phyloP scores from a whole-genome alignment of 1,140 invertebrate species.

The Luehdorfia chinensis region DNA sequence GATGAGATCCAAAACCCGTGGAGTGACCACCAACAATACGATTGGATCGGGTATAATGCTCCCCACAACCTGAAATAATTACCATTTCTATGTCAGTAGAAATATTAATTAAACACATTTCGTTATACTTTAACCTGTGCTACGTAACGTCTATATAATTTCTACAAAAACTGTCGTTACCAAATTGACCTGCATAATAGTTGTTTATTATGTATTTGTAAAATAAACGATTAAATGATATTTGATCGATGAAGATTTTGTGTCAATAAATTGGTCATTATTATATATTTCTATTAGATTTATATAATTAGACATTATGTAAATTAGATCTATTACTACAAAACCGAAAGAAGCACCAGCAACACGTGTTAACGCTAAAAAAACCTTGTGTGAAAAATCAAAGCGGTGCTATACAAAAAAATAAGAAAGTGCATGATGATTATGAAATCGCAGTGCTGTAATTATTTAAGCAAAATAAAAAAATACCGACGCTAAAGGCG shows the following conservation, averaged over 20 bases:
- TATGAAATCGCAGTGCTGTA: conserved; percentile 59
- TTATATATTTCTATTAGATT: no score
- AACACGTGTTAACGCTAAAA: conserved; percentile 3
- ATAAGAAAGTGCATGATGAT: conserved; percentile 63
- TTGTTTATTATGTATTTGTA: no score
- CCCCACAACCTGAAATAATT: conserved; percentile 87
- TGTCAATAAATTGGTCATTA: no score
- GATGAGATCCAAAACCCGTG: conserved; percentile 92
- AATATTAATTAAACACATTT: no score
- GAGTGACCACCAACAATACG: conserved; percentile 95
- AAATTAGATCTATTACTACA: no score
- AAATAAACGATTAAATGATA: no score
- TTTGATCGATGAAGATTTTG: no score
- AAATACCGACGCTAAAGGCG: conserved; percentile 24
- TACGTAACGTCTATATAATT: no score
- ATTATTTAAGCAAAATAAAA: conserved; percentile 33
- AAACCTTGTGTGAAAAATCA: conserved; percentile 10
- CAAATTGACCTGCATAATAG: no score
- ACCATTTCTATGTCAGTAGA: not conserved
- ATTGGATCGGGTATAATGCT: conserved; percentile 90
- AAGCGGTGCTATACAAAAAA: conserved; percentile 35
- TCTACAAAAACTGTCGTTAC: no score
- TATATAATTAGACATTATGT: no score
- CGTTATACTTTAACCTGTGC: no score
- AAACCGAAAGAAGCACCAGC: not conserved